Conservation (phyloP, 2,797 vertebrate genomes). For the Otus scops region DNA sequence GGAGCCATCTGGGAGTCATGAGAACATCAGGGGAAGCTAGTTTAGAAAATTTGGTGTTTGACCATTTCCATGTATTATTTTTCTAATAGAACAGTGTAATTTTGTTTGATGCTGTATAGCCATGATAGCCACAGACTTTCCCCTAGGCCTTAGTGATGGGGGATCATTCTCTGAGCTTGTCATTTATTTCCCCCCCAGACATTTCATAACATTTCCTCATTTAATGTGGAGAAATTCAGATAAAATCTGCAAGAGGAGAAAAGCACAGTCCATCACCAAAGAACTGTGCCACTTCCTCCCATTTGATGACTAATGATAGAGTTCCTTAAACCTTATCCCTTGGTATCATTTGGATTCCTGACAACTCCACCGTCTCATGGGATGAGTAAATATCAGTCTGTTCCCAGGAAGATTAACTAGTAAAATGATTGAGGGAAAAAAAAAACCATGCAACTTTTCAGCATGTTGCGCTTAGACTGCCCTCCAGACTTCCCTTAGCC, state of each 20-base stretch:
- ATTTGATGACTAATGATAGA: constrained; percentile 34
- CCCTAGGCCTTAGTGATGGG: neutral
- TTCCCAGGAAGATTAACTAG: constrained; percentile 78
- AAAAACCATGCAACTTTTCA: neutral
- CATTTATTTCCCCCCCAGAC: neutral
- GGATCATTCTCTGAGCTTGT: neutral
- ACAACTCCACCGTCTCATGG: constrained; percentile 67
- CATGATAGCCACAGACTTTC: neutral
- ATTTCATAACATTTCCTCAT: neutral
- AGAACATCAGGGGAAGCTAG: neutral
- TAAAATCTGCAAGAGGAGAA: constrained; percentile 1
- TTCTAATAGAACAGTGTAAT: neutral
- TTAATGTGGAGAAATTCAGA: neutral
- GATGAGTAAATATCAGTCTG: constrained; percentile 74
- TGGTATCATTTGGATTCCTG: constrained; percentile 70
- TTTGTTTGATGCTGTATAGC: neutral
- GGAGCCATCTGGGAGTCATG: neutral
- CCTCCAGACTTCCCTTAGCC: neutral
- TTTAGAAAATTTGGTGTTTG: neutral
- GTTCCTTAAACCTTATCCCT: constrained; percentile 61
- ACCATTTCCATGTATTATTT: neutral
- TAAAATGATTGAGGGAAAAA: constrained; percentile 21
- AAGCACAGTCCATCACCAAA: neutral
- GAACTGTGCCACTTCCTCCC: constrained; percentile 31
- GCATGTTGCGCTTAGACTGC: constrained; percentile 11